These are phyloP conservation scores for Cavia porcellus DNA, from an alignment of 2,113 vertebrate species.

Conservation along the genomic window DNA sequence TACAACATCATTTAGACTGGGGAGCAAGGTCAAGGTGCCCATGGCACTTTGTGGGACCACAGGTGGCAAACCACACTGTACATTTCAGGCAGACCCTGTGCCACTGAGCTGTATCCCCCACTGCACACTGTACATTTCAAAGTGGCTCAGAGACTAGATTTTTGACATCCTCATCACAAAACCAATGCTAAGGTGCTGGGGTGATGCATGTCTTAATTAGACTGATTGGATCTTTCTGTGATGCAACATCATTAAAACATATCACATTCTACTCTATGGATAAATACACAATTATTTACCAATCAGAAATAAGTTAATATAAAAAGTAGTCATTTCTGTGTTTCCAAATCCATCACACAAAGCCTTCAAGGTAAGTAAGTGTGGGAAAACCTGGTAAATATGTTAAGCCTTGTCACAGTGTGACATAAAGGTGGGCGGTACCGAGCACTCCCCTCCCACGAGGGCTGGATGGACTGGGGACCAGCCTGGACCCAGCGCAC, in stretches of 20 bases:
- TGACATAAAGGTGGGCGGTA: not conserved
- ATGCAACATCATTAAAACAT: not conserved
- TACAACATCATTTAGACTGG: no score
- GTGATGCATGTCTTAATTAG: not conserved
- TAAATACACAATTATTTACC: not conserved
- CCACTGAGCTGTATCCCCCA: no score
- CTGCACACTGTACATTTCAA: not conserved
- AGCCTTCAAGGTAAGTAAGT: constrained; percentile 7
- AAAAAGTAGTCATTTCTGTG: not conserved
- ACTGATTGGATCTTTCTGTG: not conserved
- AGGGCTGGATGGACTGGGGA: not conserved
- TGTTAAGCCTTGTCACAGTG: not conserved
- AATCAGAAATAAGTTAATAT: not conserved
- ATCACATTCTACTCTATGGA: not conserved
- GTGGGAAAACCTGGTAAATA: no score
- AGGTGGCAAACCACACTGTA: no score
- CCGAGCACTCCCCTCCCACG: not conserved
- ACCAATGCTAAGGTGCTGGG: not conserved
- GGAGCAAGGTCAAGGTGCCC: not conserved
- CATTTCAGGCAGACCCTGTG: not conserved
- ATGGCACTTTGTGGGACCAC: not conserved
- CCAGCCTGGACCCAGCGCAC: not conserved
- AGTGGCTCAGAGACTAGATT: not conserved
- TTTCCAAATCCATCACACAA: not conserved
- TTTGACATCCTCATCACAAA: not conserved